Percentiles rank a stretch among this genome's conserved stretches.
phyloP scores from a whole-genome alignment of 2,113 vertebrate species.

The Eurypyga helias region DNA sequence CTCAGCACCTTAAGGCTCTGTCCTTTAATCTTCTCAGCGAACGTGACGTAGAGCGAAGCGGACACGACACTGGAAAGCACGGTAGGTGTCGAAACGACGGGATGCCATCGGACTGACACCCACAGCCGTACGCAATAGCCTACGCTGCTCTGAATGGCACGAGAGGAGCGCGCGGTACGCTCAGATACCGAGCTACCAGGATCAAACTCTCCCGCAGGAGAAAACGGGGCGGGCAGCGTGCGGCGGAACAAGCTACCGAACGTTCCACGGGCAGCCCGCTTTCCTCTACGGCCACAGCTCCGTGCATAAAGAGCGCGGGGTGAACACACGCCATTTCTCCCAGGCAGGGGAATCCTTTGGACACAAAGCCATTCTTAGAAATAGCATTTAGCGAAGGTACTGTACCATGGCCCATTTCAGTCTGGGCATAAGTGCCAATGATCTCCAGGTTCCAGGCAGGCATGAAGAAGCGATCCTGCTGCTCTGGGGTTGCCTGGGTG shows the following conservation, averaged over 20 bases:
- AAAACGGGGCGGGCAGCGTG: too few species aligned
- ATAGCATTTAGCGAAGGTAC: slow-evolving; percentile 70
- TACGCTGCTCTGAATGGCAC: neutral
- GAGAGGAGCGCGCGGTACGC: neutral
- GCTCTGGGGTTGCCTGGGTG: slow-evolving; percentile 93
- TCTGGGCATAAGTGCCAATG: slow-evolving; percentile 99
- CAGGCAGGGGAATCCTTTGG: neutral
- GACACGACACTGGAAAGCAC: neutral
- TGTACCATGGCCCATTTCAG: slow-evolving; percentile 99
- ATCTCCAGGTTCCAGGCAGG: slow-evolving; percentile 97
- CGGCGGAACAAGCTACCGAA: neutral
- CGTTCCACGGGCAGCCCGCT: neutral
- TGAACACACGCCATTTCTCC: neutral
- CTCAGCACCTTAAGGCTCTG: neutral
- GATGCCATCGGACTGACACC: neutral
- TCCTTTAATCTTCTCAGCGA: neutral
- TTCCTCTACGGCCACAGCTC: neutral
- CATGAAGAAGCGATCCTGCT: slow-evolving; percentile 97
- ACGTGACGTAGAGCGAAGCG: neutral
- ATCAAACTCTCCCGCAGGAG: neutral
- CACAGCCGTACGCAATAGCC: neutral
- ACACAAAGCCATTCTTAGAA: slow-evolving; percentile 41
- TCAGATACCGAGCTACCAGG: neutral
- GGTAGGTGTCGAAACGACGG: neutral
- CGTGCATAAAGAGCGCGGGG: rapidly evolving